Evolutionary conservation across 2,888 invertebrate species (phyloP).

Genomic region (Drosophila macrospina): DNA sequence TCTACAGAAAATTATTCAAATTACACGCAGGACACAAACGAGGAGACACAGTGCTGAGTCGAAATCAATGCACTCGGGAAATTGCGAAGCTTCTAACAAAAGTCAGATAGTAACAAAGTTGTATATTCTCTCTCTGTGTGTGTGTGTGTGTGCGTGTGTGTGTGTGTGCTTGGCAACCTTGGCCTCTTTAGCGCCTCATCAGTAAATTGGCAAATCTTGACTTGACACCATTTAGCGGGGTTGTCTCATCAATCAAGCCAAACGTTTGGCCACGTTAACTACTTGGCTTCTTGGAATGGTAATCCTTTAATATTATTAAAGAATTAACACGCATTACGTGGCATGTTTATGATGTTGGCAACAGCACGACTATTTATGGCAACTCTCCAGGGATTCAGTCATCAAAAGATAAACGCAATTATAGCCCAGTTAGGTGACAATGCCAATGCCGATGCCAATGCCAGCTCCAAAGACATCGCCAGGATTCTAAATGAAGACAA

Average conservation of each 20-base stretch:
- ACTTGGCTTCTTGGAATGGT: slow-evolving; percentile 41
- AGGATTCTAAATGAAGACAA: slow-evolving; percentile 59
- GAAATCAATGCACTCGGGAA: slow-evolving; percentile 54
- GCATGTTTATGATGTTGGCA: slow-evolving; percentile 67
- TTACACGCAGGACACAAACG: slow-evolving; percentile 48
- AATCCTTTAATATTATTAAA: slow-evolving; percentile 78
- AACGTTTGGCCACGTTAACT: slow-evolving; percentile 29
- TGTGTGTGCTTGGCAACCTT: slow-evolving; percentile 25
- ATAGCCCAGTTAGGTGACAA: slow-evolving; percentile 58
- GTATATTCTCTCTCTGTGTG: background rate
- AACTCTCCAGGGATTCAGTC: slow-evolving; percentile 63
- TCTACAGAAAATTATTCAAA: slow-evolving; percentile 76
- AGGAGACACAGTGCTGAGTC: slow-evolving; percentile 3
- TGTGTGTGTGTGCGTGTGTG: too few species aligned
- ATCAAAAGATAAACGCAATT: slow-evolving; percentile 80
- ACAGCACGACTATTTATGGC: slow-evolving; percentile 46
- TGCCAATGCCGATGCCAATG: slow-evolving; percentile 17
- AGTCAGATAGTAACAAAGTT: slow-evolving; percentile 17
- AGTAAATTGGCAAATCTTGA: slow-evolving; percentile 47
- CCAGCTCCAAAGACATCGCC: slow-evolving; percentile 1
- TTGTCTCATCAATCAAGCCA: slow-evolving; percentile 56
- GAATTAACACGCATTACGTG: slow-evolving; percentile 75
- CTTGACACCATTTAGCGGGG: slow-evolving; percentile 21
- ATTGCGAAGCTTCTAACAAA: slow-evolving; percentile 20
- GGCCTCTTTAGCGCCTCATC: slow-evolving; percentile 48